These are phyloP conservation scores for Trisateles emortualis DNA, from an alignment of 2,888 invertebrate species.

Conservation along the genomic window DNA sequence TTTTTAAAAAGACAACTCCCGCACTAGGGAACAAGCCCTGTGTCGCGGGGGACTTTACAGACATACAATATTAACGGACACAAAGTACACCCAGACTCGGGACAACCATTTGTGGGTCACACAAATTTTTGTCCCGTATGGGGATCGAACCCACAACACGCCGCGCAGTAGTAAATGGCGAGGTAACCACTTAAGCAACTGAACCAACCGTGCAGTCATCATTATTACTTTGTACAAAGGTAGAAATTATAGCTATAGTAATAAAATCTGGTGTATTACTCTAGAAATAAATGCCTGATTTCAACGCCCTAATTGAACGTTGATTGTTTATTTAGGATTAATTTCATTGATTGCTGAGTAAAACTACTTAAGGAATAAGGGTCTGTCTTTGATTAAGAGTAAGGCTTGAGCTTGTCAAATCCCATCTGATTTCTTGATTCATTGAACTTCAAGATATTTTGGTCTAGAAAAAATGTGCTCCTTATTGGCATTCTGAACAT, in stretches of 20 bases:
- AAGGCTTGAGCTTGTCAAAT: neutral
- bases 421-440: neutral
- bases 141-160: too few relatives aligned
- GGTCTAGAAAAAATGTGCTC: neutral
- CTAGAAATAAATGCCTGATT: constrained; percentile 5
- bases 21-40: too few relatives aligned
- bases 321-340: constrained; percentile 13
- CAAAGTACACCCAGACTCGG: too few relatives aligned
- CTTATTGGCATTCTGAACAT: too few relatives aligned
- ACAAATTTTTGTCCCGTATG: too few relatives aligned
- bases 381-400: constrained; percentile 15
- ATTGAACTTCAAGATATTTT: neutral
- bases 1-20: too few relatives aligned
- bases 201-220: too few relatives aligned
- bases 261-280: neutral
- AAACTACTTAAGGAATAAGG: constrained; percentile 14
- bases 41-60: too few relatives aligned
- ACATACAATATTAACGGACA: too few relatives aligned
- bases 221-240: neutral
- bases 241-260: neutral
- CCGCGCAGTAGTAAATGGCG: too few relatives aligned
- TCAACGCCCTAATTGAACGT: neutral
- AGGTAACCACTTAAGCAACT: too few relatives aligned
- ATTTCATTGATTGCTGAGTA: constrained; percentile 9
- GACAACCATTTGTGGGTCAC: too few relatives aligned